phyloP scores from a whole-genome alignment of 2,888 invertebrate species.

The Nipponacmea schrenckii region DNA sequence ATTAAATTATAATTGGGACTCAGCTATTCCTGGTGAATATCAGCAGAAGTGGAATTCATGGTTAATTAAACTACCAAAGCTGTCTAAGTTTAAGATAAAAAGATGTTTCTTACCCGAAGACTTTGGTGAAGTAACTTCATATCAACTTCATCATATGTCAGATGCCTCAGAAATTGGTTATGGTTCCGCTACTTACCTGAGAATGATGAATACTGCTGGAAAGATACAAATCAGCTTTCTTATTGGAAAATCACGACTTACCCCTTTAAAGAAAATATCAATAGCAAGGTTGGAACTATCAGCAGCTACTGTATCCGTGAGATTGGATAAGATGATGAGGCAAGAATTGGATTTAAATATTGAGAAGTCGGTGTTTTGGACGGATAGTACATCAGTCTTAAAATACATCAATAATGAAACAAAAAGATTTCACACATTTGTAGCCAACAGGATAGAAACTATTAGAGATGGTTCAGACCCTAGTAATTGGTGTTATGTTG shows the following conservation, averaged over 20 bases:
- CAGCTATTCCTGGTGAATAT: conserved; percentile 6
- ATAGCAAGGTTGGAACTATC: conserved; percentile 15
- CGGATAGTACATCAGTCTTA: too few species aligned
- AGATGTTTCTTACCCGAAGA: conserved; percentile 11
- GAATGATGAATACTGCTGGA: not conserved
- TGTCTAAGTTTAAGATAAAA: not conserved
- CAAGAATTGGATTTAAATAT: not conserved
- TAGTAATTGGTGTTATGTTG: not conserved
- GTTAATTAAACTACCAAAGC: not conserved
- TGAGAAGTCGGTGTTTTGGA: conserved; percentile 14
- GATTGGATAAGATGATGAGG: conserved; percentile 7
- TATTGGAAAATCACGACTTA: conserved; percentile 6
- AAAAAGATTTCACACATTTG: conserved; percentile 16
- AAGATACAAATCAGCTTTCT: conserved; percentile 12
- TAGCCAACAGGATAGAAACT: conserved; percentile 3
- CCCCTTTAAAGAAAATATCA: conserved; percentile 9
- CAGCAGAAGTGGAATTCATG: not conserved
- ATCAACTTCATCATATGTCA: conserved; percentile 17
- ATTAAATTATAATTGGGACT: conserved; percentile 10
- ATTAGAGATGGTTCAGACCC: conserved; percentile 13
- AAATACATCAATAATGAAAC: not conserved
- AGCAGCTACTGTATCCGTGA: conserved; percentile 9
- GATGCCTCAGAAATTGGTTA: conserved; percentile 17
- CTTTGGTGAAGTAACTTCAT: not conserved
- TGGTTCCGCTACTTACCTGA: conserved; percentile 10